These are phyloP conservation scores for Solenopsis fugax DNA, from an alignment of 1,140 invertebrate species.

Conservation along the genomic window DNA sequence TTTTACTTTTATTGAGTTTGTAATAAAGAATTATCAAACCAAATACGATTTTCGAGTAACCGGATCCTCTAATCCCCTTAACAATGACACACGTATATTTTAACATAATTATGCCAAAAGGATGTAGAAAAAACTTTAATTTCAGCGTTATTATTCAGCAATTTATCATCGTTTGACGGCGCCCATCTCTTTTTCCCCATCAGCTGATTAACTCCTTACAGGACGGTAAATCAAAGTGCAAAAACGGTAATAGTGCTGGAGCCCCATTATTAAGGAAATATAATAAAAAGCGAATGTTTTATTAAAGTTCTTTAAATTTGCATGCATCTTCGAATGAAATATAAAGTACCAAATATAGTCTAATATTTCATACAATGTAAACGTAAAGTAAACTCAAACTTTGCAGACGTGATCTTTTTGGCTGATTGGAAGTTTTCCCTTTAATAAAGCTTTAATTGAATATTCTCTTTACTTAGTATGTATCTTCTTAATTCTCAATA, in stretches of 20 bases:
- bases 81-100: neutral
- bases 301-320: neutral
- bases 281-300: neutral
- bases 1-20: too few species aligned
- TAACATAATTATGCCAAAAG: neutral
- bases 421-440: neutral
- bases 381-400: constrained; percentile 7
- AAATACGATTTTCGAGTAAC: too few species aligned
- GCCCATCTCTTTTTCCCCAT: neutral
- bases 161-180: constrained; percentile 28
- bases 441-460: constrained; percentile 8
- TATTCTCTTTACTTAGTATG: neutral
- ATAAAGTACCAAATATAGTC: neutral
- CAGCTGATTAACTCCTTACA: constrained; percentile 5
- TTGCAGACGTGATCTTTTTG: neutral
- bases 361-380: neutral
- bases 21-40: too few species aligned
- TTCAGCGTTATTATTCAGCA: neutral
- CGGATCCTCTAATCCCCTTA: neutral
- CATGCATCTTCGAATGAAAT: neutral
- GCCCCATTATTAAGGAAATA: neutral
- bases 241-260: neutral
- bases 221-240: neutral
- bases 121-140: neutral
- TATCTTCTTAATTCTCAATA: neutral